A percentile compares a stretch with the other conserved stretches of the same genome.
These are phyloP conservation scores for Myiothlypis chrysogaster DNA, from an alignment of 2,797 vertebrate species.

Conservation along the genomic window DNA sequence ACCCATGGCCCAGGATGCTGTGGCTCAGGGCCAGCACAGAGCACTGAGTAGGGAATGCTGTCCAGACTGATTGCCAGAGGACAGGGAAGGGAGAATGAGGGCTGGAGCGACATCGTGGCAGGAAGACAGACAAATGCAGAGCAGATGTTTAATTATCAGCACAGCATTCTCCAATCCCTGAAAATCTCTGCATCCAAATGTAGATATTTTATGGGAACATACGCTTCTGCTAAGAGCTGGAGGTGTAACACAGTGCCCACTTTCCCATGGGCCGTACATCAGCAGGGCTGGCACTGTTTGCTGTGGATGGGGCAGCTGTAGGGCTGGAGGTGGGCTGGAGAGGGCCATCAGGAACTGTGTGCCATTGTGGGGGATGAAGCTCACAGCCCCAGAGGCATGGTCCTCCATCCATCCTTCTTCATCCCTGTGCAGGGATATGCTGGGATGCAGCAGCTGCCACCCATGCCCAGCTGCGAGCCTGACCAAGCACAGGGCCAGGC, in stretches of 20 bases:
- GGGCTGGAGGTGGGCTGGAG: neutral
- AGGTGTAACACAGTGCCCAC: neutral
- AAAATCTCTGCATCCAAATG: constrained; percentile 53
- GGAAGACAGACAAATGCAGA: constrained; percentile 48
- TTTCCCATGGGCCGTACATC: rapidly evolving
- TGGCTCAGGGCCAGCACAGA: neutral
- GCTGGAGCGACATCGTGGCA: rapidly evolving
- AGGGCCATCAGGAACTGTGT: rapidly evolving
- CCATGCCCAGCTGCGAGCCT: rapidly evolving
- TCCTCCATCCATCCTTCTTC: neutral
- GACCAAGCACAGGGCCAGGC: neutral
- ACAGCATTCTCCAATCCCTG: neutral
- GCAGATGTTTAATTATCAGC: constrained; percentile 66
- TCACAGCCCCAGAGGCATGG: rapidly evolving
- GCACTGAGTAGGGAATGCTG: neutral
- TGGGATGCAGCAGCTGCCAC: neutral
- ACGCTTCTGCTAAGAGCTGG: neutral
- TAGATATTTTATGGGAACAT: constrained; percentile 20
- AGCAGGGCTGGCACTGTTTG: neutral
- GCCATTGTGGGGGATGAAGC: neutral
- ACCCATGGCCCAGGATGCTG: neutral
- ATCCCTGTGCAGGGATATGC: neutral
- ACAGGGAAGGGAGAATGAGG: neutral
- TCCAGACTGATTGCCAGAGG: neutral
- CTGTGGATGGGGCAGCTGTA: neutral